Evolutionary conservation across 2,113 vertebrate genomes (phyloP), one percentile per base, ranked within the genome.

Genomic region (Felis chaus): DNA sequence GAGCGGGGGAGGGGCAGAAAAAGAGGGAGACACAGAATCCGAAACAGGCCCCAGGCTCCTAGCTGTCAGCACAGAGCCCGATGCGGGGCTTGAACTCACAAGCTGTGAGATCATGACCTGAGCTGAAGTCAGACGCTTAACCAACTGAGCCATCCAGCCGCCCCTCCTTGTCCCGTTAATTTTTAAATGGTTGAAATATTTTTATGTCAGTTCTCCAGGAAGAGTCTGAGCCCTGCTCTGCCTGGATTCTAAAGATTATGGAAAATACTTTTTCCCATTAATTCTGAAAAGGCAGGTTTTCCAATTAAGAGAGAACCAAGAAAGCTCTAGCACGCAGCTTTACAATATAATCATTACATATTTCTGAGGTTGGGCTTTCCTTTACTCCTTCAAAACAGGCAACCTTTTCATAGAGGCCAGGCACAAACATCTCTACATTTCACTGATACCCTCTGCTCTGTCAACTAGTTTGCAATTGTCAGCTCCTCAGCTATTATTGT

Each of bases 131-230:
- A 45, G 45, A 45, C 45, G 1, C 45, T 45, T 45, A 45, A 45
- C 45, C 45, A 45, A 45, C 45, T 45, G 45, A 45, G 45, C 45
- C 45, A 45, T 9, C 45, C 45, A 45, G 45, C 45, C 45, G 1
- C 7, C 45, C 45, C 79, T 92, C 65, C 57, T 81, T 92, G 31
- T 65, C 23, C 29, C 12, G 31, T 61, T 15, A 68, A 93, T 80
- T 85, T 87, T 95, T 89, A 92, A 95, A 83, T 61, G 33, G 61
- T 16, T 94, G 29, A 91, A 91, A 45, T 97, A 93, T 81, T 86
- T 92, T 87, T 82, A 93, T 87, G 48, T 68, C 16, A 45, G 74
- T 94, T 91, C 21, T 39, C 45, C 1, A 80, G 69, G 27, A 94
- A 91, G 39, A 48, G 57, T 69, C 48, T 93, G 45, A 95, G 12